Evolutionary conservation across 2,797 vertebrate genomes (phyloP).

Genomic region (Thripadectes ignobilis): DNA sequence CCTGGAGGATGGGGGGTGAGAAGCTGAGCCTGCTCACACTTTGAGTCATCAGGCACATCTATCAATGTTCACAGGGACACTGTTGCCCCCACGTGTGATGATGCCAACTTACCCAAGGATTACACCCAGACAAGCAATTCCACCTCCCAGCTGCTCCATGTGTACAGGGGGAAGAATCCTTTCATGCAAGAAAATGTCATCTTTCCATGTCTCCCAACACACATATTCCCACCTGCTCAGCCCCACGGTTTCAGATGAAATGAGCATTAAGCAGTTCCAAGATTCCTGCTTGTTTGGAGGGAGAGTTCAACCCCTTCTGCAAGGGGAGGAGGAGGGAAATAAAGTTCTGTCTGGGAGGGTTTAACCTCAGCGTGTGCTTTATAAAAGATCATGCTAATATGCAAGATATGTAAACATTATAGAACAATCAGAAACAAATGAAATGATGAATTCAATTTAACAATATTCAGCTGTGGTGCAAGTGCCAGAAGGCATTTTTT

Average conservation of each 20-base stretch:
- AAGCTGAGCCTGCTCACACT: background rate
- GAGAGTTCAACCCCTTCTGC: background rate
- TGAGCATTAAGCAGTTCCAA: background rate
- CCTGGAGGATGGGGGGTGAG: background rate
- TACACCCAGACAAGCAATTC: background rate
- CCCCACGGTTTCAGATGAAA: background rate
- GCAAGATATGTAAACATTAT: slow-evolving; percentile 78
- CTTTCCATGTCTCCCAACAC: background rate
- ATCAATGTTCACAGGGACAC: background rate
- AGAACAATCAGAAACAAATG: slow-evolving; percentile 77
- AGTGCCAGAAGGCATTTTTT: slow-evolving; percentile 75
- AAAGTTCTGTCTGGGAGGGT: background rate
- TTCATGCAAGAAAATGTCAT: background rate
- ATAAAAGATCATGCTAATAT: slow-evolving; percentile 68
- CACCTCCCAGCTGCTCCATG: background rate
- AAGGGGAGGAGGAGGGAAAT: background rate
- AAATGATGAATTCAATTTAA: slow-evolving; percentile 70
- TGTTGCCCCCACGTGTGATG: background rate
- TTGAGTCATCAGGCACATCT: background rate
- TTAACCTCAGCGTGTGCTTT: slow-evolving; percentile 57
- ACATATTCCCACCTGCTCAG: background rate
- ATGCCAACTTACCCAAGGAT: background rate
- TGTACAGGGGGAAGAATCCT: background rate
- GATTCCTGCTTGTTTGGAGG: background rate
- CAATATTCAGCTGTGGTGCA: slow-evolving; percentile 74